These are phyloP conservation scores for Tetranychus urticae DNA, from an alignment of 1,140 invertebrate species.

Conservation along the genomic window DNA sequence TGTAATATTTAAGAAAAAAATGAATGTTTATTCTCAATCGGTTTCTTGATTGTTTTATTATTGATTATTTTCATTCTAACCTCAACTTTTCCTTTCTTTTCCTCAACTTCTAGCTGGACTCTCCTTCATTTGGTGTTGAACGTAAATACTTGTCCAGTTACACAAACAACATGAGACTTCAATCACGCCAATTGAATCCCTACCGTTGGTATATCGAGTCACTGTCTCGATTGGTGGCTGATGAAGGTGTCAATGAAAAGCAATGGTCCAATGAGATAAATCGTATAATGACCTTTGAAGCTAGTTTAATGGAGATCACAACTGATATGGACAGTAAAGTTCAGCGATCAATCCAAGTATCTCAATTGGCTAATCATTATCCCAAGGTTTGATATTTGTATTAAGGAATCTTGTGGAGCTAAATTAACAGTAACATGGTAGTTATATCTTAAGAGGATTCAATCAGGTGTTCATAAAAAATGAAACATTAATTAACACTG, in stretches of 20 bases:
- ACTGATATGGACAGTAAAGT: not conserved
- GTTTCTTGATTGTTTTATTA: too few relatives aligned
- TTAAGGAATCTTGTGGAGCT: too few relatives aligned
- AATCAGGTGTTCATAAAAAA: too few relatives aligned
- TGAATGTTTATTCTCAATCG: too few relatives aligned
- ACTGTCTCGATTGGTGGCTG: not conserved
- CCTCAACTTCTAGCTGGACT: not conserved
- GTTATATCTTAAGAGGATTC: too few relatives aligned
- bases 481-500: too few relatives aligned
- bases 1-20: too few relatives aligned
- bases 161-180: not conserved
- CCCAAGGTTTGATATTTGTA: not conserved
- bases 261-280: not conserved
- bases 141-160: not conserved
- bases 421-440: too few relatives aligned
- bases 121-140: not conserved
- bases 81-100: too few relatives aligned
- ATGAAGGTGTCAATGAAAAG: not conserved
- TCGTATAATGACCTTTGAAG: slow-evolving; percentile 26
- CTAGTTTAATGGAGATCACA: slow-evolving; percentile 27
- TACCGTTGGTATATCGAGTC: not conserved
- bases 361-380: not conserved
- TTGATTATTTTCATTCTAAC: too few relatives aligned
- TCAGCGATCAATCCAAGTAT: not conserved
- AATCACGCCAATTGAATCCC: not conserved